Evolutionary conservation across 2,797 vertebrate species (phyloP), one percentile per base, ranked within the genome.

Genomic region (Chromobotia macracanthus): DNA sequence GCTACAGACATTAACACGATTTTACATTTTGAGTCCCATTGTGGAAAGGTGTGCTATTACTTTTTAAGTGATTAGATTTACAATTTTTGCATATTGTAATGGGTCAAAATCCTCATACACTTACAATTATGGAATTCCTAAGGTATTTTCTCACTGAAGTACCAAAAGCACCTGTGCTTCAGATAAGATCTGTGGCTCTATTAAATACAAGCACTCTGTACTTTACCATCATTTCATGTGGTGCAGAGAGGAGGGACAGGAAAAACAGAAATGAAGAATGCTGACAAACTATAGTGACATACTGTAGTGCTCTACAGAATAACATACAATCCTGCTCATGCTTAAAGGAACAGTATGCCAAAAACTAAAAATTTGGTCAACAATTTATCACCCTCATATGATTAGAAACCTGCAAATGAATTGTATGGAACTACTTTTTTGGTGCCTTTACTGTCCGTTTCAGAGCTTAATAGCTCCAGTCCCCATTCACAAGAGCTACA

Each of bases 141-240:
- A 58, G 56, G 19, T 58, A 56, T 58, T 13, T 23, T 58, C 23
- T 58, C 4, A 25, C 25, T 1, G 55, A 3, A 58, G 11, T 63
- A 15, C 56, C 23, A 28, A 5, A 60, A 60, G 23, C 58, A 28
- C 23, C 25, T 63, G 28, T 35, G 28, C 31, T 53, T 79, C 19
- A 48, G 0, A 9, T 28, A 55, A 72, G 50, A 51, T 41, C 56
- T 70, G 58, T 12, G 61, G 55, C 41, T n/a, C n/a, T n/a, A n/a
- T 9, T 12, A 23, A 21, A 25, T 2, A 15, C 2, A 21, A 25
- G 18, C 21, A 69, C n/a, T 23, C 56, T 79, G 68, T 68, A 79
- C 77, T 79, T 79, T 79, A 71, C 25, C 76, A 64, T 71, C 46
- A 64, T 72, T 79, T 55, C 60, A 79, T 72, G 68, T 46, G 77